A percentile compares a stretch with the other conserved stretches of the same genome.
These are phyloP conservation scores for Ceraclea dissimilis DNA, from an alignment of 2,888 invertebrate species.

Conservation along the genomic window DNA sequence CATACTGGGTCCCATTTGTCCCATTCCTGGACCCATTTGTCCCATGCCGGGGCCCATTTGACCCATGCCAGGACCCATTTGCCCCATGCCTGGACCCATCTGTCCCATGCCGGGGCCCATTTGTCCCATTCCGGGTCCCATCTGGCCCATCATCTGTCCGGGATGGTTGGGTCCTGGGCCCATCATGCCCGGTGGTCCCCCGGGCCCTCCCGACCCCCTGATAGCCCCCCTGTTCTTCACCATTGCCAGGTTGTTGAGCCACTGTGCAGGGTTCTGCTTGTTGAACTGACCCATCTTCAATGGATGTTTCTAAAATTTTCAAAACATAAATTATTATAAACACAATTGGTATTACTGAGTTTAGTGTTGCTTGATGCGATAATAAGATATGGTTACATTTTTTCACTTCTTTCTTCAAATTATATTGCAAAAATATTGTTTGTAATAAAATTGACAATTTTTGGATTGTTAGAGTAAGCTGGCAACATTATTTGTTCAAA, in stretches of 20 bases:
- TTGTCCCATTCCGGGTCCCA: slow-evolving; percentile 41
- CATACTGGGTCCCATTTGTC: slow-evolving; percentile 46
- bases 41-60: slow-evolving; percentile 41
- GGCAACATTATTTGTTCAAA: no score
- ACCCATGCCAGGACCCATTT: slow-evolving; percentile 41
- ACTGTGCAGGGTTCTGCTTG: slow-evolving; percentile 74
- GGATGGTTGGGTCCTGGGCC: slow-evolving; percentile 28
- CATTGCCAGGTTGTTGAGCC: slow-evolving; percentile 71
- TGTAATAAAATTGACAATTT: no score
- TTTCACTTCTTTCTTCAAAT: not conserved
- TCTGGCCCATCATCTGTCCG: slow-evolving; percentile 32
- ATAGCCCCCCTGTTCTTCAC: slow-evolving; percentile 63
- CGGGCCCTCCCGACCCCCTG: slow-evolving; percentile 40
- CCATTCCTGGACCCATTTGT: slow-evolving; percentile 45
- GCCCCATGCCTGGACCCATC: slow-evolving; percentile 35
- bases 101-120: slow-evolving; percentile 39
- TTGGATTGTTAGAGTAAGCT: no score
- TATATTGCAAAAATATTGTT: no score
- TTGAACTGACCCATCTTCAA: slow-evolving; percentile 82
- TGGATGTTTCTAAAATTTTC: slow-evolving; percentile 71
- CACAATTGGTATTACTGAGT: no score
- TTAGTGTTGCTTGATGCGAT: no score
- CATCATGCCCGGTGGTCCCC: slow-evolving; percentile 26
- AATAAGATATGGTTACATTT: no score
- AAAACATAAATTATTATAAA: no score